phyloP scores from a whole-genome alignment of 2,888 invertebrate species.

The Aphidoletes aphidimyza region DNA sequence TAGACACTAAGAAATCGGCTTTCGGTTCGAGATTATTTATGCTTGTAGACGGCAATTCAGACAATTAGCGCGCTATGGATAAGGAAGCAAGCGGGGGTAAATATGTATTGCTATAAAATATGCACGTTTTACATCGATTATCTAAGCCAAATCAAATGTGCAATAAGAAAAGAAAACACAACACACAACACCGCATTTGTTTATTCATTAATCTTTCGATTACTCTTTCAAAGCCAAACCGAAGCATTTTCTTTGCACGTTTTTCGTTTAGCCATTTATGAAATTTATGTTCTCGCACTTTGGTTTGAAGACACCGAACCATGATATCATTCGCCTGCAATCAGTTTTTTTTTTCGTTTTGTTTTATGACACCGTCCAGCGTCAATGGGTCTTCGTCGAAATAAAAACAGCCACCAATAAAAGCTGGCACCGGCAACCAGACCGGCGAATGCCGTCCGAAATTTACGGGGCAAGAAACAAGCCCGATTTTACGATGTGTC shows the following conservation, averaged over 20 bases:
- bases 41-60: neutral
- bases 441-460: too few relatives aligned
- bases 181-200: neutral
- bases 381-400: too few relatives aligned
- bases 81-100: neutral
- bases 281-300: slow-evolving; percentile 42
- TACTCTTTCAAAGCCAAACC: neutral
- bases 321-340: slow-evolving; percentile 5
- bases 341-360: neutral
- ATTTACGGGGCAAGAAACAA: neutral
- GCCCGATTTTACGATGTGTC: slow-evolving; percentile 45
- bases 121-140: slow-evolving; percentile 24
- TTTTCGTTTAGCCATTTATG: neutral
- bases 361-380: slow-evolving; percentile 41
- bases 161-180: neutral
- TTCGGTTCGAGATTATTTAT: neutral
- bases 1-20: neutral
- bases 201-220: slow-evolving; percentile 46
- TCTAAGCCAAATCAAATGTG: slow-evolving; percentile 29
- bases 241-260: slow-evolving; percentile 14
- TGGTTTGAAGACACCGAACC: neutral
- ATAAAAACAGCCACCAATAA: too few relatives aligned
- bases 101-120: slow-evolving; percentile 36
- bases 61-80: slow-evolving; percentile 25
- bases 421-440: too few relatives aligned